These are phyloP conservation scores for Pentalonia nigronervosa DNA, from an alignment of 1,140 invertebrate genomes.

Conservation along the genomic window DNA sequence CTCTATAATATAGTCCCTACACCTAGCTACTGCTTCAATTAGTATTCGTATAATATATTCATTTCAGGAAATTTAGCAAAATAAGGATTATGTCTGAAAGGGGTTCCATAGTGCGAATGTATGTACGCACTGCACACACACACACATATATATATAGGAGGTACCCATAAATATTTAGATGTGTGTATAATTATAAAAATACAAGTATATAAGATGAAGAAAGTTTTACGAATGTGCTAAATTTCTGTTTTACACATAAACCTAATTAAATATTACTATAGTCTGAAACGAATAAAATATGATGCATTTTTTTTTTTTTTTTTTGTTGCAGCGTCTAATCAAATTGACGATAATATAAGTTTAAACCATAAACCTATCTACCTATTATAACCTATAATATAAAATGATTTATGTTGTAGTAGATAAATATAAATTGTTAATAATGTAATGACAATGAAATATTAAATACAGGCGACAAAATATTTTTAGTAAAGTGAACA, in stretches of 20 bases:
- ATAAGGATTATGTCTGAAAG: background rate
- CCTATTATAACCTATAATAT: background rate
- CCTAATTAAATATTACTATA: background rate
- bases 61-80: background rate
- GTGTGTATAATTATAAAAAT: constrained; percentile 19
- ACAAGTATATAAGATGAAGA: background rate
- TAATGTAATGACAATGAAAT: background rate
- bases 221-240: background rate
- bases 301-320: background rate
- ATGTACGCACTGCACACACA: background rate
- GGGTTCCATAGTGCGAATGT: background rate
- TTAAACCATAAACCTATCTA: background rate
- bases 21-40: background rate
- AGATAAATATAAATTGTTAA: background rate
- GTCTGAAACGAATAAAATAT: background rate
- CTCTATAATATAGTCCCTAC: background rate
- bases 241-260: constrained; percentile 5
- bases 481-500: background rate
- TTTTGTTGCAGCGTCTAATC: background rate
- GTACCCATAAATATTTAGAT: background rate
- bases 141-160: too few relatives aligned
- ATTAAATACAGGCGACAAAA: background rate
- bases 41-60: background rate
- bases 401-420: background rate
- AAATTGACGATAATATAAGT: background rate